These are phyloP conservation scores for Aporophyla lueneburgensis DNA, from an alignment of 2,888 invertebrate species.

Conservation along the genomic window DNA sequence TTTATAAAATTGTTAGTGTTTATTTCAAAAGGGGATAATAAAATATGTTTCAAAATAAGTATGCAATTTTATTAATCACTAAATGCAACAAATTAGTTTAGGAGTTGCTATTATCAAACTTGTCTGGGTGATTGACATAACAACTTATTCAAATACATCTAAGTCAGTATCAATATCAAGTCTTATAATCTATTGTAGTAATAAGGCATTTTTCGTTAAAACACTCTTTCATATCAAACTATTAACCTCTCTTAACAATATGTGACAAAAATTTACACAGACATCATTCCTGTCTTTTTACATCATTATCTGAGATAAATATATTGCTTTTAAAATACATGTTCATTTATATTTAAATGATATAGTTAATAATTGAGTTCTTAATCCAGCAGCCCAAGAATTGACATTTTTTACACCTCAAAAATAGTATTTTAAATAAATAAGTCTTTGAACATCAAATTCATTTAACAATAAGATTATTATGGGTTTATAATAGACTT, in stretches of 20 bases:
- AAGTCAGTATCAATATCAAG: constrained; percentile 90
- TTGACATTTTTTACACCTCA: constrained; percentile 79
- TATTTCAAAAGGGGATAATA: constrained; percentile 65
- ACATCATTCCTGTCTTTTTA: constrained; percentile 80
- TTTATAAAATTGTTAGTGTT: constrained; percentile 44
- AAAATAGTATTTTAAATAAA: constrained; percentile 56
- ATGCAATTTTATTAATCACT: constrained; percentile 90
- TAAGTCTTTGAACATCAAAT: constrained; percentile 41
- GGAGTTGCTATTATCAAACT: constrained; percentile 85
- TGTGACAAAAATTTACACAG: constrained; percentile 86
- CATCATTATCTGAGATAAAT: constrained; percentile 79
- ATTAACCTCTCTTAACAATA: constrained; percentile 87
- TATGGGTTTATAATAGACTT: neutral
- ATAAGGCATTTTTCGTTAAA: constrained; percentile 90
- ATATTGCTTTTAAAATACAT: constrained; percentile 83
- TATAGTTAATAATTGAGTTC: constrained; percentile 84
- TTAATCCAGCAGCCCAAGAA: constrained; percentile 85
- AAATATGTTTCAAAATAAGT: constrained; percentile 84
- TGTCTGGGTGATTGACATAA: constrained; percentile 82
- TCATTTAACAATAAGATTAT: constrained; percentile 36
- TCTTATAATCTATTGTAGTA: constrained; percentile 89
- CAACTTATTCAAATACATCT: constrained; percentile 85
- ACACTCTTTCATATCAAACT: constrained; percentile 90
- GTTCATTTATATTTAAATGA: constrained; percentile 81
- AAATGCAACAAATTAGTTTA: constrained; percentile 90